Conservation (phyloP, 1,140 invertebrate species). For the Drosophila equinoxialis region DNA sequence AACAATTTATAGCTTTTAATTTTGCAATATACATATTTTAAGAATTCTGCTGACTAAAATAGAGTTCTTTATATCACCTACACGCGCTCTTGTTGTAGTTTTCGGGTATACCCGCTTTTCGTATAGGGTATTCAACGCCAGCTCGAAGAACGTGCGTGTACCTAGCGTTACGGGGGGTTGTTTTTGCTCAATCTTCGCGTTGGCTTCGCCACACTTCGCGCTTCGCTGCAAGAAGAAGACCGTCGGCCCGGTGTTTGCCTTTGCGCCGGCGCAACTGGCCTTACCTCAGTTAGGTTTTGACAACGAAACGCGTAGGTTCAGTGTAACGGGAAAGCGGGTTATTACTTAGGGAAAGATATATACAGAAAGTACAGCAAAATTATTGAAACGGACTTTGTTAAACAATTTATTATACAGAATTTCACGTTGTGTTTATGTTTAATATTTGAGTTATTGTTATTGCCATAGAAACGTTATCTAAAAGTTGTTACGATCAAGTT, state of each 20-base stretch:
- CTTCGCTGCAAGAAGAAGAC: neutral
- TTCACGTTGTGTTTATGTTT: conserved; percentile 63
- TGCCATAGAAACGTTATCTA: conserved; percentile 42
- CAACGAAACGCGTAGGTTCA: conserved; percentile 78
- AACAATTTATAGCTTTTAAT: too few species aligned
- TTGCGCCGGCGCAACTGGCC: conserved; percentile 35
- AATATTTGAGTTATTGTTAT: conserved; percentile 74
- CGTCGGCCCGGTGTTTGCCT: conserved; percentile 43
- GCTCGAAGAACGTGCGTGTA: neutral
- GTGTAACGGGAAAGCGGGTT: conserved; percentile 53
- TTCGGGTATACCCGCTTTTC: neutral
- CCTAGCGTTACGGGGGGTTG: conserved; percentile 50
- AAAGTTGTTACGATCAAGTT: conserved; percentile 23
- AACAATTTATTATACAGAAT: conserved; percentile 43
- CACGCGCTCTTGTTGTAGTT: too few species aligned
- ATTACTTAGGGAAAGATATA: conserved; percentile 40
- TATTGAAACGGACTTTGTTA: conserved; percentile 64
- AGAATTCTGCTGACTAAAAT: too few species aligned
- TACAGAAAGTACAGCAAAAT: conserved; percentile 57
- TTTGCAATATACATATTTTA: too few species aligned
- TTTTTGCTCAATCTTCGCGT: conserved; percentile 30
- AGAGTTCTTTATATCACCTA: too few species aligned
- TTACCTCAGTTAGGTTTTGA: conserved; percentile 78
- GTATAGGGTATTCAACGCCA: neutral
- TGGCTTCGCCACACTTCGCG: neutral